Evolutionary conservation across 2,888 invertebrate species (phyloP), one percentile per base, ranked within the genome.

Genomic region (Leptopterna dolabrata): DNA sequence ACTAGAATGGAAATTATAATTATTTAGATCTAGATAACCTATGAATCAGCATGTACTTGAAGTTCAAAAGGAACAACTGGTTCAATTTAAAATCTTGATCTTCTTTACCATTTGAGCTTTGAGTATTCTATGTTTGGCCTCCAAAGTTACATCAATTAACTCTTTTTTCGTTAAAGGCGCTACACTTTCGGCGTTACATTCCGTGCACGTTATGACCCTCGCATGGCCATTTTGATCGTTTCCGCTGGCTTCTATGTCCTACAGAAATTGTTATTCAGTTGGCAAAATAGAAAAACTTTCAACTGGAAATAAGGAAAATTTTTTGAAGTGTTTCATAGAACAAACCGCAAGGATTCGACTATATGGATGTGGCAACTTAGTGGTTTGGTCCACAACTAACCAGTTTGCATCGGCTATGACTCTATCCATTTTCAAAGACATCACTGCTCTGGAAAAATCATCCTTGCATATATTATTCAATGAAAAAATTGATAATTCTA

Each of bases 331-430:
- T 24, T 27, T 63, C 24, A 19, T 16, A 36, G n/a, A 73, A 73
- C 85, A 13, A n/a, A 86, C 86, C 29, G 63, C 36, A 16, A 55
- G 45, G 19, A 47, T 45, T 36, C 78, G 29, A 24, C 78, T 71
- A 41, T 87, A 87, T 4, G 87, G 87, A 73, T 87, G 87, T 14
- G 19, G 47, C 41, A 88, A 78, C 63, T 82, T 88, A 7, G 88
- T 88, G 14, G 82, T 36, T 55, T 88, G 70, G 14, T 88, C 88
- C 13, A 88, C 88, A n/a, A 86, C 76, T 41, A 80, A 73, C 88
- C 88, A 88, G 76, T 88, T 88, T 0, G 88, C 88, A 82, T 88
- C 88, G 86, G 88, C 86, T 47, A 88, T 81, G 41, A 88, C 86
- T 55, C 88, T 47, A 47, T 88, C 88, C 88, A 88, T 86, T 86